A percentile compares a stretch with the other conserved stretches of the same genome.
Evolutionary conservation across 2,888 invertebrate genomes (phyloP).

Genomic region (Napeogenes sylphis): DNA sequence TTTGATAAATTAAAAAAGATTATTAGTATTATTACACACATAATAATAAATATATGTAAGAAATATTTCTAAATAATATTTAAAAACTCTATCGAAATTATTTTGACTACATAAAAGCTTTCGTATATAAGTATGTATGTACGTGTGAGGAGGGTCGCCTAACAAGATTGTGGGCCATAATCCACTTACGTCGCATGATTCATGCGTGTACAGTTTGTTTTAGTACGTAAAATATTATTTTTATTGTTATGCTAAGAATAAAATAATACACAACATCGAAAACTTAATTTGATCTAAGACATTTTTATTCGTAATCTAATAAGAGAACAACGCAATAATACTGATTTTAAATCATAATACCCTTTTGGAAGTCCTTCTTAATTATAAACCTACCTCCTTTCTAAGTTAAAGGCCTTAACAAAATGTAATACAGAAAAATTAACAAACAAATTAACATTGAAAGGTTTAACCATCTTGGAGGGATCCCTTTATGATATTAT

Average conservation of each 20-base stretch:
- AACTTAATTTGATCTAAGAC: no score
- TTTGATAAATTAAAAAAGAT: not conserved
- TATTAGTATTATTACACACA: not conserved
- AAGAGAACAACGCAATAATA: not conserved
- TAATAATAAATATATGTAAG: not conserved
- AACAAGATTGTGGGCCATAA: conserved; percentile 68
- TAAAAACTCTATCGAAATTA: conserved; percentile 5
- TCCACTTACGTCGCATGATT: conserved; percentile 70
- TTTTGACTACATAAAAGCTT: conserved; percentile 6
- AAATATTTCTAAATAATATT: not conserved
- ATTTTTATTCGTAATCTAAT: no score
- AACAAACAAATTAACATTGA: conserved; percentile 69
- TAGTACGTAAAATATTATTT: conserved; percentile 2
- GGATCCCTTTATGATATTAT: conserved; percentile 66
- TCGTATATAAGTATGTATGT: conserved; percentile 10
- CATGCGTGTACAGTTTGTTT: conserved; percentile 46
- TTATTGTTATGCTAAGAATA: not conserved
- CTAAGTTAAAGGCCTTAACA: conserved; percentile 7
- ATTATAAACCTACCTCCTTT: not conserved
- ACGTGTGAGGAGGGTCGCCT: conserved; percentile 68
- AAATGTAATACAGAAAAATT: conserved; percentile 52
- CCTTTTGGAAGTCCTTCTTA: not conserved
- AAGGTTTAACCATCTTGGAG: conserved; percentile 53
- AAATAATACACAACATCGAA: not conserved
- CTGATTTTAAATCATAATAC: not conserved